phyloP scores from a whole-genome alignment of 2,888 invertebrate species.

The Peribatodes rhomboidaria region DNA sequence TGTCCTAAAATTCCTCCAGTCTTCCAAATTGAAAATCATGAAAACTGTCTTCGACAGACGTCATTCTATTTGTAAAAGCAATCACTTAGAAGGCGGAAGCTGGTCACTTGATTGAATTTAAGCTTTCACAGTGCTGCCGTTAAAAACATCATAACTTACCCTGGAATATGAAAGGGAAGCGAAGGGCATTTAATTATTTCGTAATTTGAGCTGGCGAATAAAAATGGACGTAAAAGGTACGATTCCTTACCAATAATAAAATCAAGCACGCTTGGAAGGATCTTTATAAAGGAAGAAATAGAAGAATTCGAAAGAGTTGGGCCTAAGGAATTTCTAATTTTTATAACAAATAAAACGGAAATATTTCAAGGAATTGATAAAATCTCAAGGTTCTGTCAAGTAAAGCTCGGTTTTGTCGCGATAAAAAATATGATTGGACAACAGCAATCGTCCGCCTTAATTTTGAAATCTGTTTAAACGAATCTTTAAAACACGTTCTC shows the following conservation, averaged over 20 bases:
- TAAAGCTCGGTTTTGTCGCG: neutral
- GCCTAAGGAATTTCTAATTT: neutral
- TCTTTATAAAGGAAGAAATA: neutral
- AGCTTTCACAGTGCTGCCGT: constrained; percentile 14
- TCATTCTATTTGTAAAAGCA: constrained; percentile 19
- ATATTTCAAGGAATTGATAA: neutral
- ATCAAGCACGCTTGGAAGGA: constrained; percentile 17
- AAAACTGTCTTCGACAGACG: constrained; percentile 13
- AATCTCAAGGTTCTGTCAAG: neutral
- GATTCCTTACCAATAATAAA: constrained; percentile 26
- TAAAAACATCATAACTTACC: constrained; percentile 25
- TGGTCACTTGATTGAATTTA: constrained; percentile 28
- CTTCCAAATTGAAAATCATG: neutral
- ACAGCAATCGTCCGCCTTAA: neutral
- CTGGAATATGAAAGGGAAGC: constrained; percentile 52
- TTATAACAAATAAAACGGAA: neutral
- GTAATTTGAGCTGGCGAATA: constrained; percentile 42
- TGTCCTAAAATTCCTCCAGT: neutral
- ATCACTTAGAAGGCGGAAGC: constrained; percentile 16
- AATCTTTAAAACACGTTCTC: constrained; percentile 14
- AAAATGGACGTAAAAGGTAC: constrained; percentile 23
- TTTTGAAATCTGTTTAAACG: constrained; percentile 16
- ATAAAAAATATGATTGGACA: neutral
- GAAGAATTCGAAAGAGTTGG: neutral
- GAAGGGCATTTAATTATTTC: constrained; percentile 58